Conservation (phyloP, 1,140 invertebrate species). For the Batillaria attramentaria region DNA sequence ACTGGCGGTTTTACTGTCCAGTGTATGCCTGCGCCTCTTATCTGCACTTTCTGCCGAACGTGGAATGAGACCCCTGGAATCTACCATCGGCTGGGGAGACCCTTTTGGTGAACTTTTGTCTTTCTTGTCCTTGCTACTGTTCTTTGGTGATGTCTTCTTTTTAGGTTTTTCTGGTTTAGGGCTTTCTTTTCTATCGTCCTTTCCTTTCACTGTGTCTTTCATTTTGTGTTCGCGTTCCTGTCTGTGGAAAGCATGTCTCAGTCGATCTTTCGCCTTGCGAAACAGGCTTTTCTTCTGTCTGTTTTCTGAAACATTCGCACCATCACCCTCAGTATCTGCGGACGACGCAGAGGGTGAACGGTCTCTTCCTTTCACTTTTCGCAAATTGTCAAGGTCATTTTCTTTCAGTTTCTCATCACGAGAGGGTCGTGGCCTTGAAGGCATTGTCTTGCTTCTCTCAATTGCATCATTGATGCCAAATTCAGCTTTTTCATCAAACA, state of each 20-base stretch:
- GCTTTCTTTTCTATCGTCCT: no score
- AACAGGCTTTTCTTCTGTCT: slow-evolving; percentile 54
- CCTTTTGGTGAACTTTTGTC: no score
- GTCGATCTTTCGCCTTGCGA: slow-evolving; percentile 48
- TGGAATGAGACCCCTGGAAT: no score
- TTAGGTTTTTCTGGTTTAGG: slow-evolving; percentile 25
- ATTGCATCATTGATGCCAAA: slow-evolving; percentile 16
- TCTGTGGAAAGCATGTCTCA: slow-evolving; percentile 42
- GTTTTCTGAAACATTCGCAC: slow-evolving; percentile 11
- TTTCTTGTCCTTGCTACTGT: slow-evolving; percentile 16
- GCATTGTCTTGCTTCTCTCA: slow-evolving; percentile 29
- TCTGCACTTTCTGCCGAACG: slow-evolving; percentile 4
- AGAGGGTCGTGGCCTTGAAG: slow-evolving; percentile 20
- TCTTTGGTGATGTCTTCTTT: slow-evolving; percentile 18
- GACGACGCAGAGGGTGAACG: slow-evolving; percentile 26
- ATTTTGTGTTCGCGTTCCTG: slow-evolving; percentile 36
- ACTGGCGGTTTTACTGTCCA: background rate
- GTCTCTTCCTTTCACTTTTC: no score
- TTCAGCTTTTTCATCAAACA: slow-evolving; percentile 23
- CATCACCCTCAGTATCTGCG: slow-evolving; percentile 40
- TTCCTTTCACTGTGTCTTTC: slow-evolving; percentile 30
- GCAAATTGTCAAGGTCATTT: background rate
- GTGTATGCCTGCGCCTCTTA: background rate
- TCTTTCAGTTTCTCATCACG: slow-evolving; percentile 22
- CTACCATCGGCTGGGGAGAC: no score